phyloP scores from a whole-genome alignment of 2,888 invertebrate species.

The Phortica magna region DNA sequence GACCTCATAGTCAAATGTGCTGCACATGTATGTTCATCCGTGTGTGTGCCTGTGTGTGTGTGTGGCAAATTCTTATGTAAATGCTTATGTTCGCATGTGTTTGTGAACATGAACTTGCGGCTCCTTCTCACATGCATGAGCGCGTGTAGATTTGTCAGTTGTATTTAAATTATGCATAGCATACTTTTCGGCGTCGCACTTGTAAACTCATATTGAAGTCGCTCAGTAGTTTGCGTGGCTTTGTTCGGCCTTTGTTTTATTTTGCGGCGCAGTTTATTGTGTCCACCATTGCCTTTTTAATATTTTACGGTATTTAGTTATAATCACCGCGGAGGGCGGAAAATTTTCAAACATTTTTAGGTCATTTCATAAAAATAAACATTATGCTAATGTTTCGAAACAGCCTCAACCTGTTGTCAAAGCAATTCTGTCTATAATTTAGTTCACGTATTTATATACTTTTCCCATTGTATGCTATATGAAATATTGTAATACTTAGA shows the following conservation, averaged over 20 bases:
- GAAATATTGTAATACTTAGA: too few relatives aligned
- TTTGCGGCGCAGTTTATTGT: slow-evolving; percentile 20
- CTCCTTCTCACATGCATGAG: slow-evolving; percentile 34
- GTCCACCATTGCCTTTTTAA: slow-evolving; percentile 1
- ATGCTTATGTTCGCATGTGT: not conserved
- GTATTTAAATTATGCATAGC: slow-evolving; percentile 17
- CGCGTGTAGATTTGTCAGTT: slow-evolving; percentile 21
- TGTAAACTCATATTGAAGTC: slow-evolving; percentile 15
- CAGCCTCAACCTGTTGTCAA: too few relatives aligned
- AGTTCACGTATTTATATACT: too few relatives aligned
- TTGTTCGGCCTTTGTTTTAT: not conserved
- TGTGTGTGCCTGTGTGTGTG: not conserved
- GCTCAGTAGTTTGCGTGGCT: not conserved
- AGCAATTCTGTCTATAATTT: too few relatives aligned
- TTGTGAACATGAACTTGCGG: slow-evolving; percentile 14
- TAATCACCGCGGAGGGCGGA: not conserved
- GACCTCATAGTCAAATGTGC: slow-evolving; percentile 8
- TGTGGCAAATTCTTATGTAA: not conserved
- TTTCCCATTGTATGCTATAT: too few relatives aligned
- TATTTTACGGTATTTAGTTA: slow-evolving; percentile 10
- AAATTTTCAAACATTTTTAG: too few relatives aligned
- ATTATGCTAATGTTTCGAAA: too few relatives aligned
- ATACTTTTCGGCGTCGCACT: slow-evolving; percentile 7
- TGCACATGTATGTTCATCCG: too few relatives aligned
- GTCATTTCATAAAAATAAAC: too few relatives aligned